phyloP scores from a whole-genome alignment of 2,888 invertebrate genomes.

The Rambutsinella grinnellia region DNA sequence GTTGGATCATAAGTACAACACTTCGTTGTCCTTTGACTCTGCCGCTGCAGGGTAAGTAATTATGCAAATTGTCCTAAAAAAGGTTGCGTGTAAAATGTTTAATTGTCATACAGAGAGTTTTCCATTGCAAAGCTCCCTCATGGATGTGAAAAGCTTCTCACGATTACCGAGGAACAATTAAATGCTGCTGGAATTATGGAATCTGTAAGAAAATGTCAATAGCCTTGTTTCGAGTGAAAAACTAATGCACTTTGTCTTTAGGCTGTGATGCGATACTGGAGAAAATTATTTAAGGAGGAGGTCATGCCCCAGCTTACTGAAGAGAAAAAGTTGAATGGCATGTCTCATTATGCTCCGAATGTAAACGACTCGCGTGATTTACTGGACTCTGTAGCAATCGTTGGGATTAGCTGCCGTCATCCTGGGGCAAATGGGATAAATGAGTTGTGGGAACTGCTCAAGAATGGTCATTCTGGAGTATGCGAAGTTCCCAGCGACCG shows the following conservation, averaged over 20 bases:
- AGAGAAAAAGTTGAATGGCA: too few relatives aligned
- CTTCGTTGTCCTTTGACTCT: not conserved
- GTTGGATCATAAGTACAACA: conserved; percentile 21
- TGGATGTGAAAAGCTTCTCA: not conserved
- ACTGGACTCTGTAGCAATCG: conserved; percentile 50
- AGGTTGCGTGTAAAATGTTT: not conserved
- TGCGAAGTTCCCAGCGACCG: conserved; percentile 41
- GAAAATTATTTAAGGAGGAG: not conserved
- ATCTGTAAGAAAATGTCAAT: conserved; percentile 14
- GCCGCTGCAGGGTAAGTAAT: conserved; percentile 5
- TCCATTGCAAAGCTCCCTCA: conserved; percentile 13
- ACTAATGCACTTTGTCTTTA: not conserved
- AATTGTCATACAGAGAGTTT: conserved; percentile 10
- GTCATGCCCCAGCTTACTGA: not conserved
- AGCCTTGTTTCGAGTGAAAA: not conserved
- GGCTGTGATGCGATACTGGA: conserved; percentile 21
- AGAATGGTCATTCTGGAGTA: conserved; percentile 49
- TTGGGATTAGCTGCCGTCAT: conserved; percentile 55
- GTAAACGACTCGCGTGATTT: too few relatives aligned
- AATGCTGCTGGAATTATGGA: conserved; percentile 21
- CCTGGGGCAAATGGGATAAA: conserved; percentile 50
- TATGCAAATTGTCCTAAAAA: not conserved
- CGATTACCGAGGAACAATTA: not conserved
- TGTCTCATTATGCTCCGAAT: too few relatives aligned
- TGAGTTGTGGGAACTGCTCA: conserved; percentile 56